phyloP scores from a whole-genome alignment of 2,113 vertebrate genomes.

The Microtus montanus region DNA sequence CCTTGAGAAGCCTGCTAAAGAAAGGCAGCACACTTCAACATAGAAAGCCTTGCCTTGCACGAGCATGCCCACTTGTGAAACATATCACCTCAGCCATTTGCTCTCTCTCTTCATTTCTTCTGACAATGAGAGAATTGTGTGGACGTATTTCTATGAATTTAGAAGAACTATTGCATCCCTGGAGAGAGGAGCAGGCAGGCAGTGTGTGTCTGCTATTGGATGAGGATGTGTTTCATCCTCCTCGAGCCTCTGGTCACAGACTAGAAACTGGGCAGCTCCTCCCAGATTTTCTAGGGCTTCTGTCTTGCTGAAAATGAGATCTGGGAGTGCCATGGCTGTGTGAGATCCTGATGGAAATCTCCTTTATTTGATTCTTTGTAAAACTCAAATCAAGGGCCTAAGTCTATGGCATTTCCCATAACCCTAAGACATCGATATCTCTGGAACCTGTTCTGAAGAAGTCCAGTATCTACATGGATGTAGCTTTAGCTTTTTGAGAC shows the following conservation, averaged over 20 bases:
- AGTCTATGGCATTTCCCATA: not conserved
- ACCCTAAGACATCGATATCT: not conserved
- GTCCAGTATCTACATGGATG: not conserved
- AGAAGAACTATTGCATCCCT: not conserved
- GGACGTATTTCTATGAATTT: not conserved
- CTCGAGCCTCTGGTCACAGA: not conserved
- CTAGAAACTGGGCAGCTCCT: conserved; percentile 13
- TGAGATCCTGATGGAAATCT: not conserved
- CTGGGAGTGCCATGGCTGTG: not conserved
- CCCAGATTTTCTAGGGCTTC: conserved; percentile 9
- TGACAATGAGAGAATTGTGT: not conserved
- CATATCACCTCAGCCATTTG: not conserved
- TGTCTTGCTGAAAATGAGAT: conserved; percentile 18
- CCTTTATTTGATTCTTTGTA: conserved; percentile 30
- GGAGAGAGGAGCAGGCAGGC: not conserved
- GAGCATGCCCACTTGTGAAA: not conserved
- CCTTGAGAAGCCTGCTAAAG: not conserved
- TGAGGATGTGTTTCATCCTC: not conserved
- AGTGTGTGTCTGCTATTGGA: not conserved
- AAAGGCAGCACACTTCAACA: not conserved
- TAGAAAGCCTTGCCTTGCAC: not conserved
- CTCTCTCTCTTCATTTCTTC: not conserved
- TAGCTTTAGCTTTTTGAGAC: conserved; percentile 43
- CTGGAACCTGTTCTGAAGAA: conserved; percentile 42
- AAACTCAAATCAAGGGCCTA: conserved; percentile 34